Percentiles rank a stretch among this genome's conserved stretches.
Conservation (phyloP, 2,797 vertebrate species). For the Tapera naevia region DNA sequence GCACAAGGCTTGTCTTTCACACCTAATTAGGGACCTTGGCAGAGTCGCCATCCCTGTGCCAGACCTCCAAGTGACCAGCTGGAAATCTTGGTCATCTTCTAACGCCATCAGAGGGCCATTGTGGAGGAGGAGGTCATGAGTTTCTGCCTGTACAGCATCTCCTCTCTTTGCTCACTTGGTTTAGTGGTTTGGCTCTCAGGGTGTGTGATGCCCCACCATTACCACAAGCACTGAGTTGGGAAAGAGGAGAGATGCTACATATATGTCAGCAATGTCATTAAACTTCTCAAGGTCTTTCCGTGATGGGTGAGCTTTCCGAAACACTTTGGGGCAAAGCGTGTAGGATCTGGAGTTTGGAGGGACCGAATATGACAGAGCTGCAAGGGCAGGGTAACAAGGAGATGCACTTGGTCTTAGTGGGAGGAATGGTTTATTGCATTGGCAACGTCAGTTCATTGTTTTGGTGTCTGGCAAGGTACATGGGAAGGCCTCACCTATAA, state of each 20-base stretch:
- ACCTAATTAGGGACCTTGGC: not conserved
- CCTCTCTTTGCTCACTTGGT: not conserved
- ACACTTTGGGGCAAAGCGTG: not conserved
- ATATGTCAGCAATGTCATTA: not conserved
- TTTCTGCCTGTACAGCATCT: not conserved
- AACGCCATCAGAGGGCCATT: not conserved
- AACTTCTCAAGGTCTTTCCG: not conserved
- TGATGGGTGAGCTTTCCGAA: not conserved
- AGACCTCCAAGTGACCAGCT: not conserved
- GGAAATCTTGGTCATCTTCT: not conserved
- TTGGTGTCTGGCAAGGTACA: not conserved
- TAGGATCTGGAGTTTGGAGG: not conserved
- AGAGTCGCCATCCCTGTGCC: not conserved
- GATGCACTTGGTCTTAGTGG: not conserved
- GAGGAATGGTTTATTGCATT: fast-evolving
- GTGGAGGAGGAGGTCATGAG: not conserved
- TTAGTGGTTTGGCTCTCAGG: not conserved
- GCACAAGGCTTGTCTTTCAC: constrained; percentile 15
- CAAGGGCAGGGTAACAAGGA: not conserved
- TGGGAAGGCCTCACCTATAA: not conserved
- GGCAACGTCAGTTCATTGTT: fast-evolving
- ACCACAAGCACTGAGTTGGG: fast-evolving
- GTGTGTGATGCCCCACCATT: not conserved
- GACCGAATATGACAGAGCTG: not conserved
- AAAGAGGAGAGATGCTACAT: not conserved